Base-by-base conservation (phyloP, 2,113 vertebrate species). In the Delphinus delphis region DNA sequence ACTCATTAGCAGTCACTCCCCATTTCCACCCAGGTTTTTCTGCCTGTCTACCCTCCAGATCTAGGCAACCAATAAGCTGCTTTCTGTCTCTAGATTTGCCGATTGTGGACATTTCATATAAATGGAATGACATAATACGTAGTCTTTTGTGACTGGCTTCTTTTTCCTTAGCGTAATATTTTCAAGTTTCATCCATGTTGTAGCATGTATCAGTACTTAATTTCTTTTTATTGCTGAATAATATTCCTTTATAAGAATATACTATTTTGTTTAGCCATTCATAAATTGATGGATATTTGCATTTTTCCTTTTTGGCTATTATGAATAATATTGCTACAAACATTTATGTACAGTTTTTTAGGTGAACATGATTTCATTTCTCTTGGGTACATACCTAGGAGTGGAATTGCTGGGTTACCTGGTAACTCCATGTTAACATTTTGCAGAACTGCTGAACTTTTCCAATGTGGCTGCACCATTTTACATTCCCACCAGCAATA, bases 351-450 rank as follows among this genome's bases (percentile, higher is more conserved):
- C 13, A 41, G 1, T 25, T 82, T 93, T 87, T 38, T 77, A 9
- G 87, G 23, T 88, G 65, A 47, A 65, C 9, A 5, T 28, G 58
- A 68, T 95, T 97, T 77, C 41, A 58, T 85, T 92, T 93, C 55
- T 80, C 26, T 41, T 79, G 13, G 26, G 15, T 88, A 21, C 55
- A 20, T 71, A 77, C 10, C 26, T 50, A 60, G 14, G 18, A 76
- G 41, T 89, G 8, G 31, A 73, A 80, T 96, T 80, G 5, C 23
- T 74, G 14, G 38, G 44, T 82, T 28, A 76, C 68, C 23, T 58
- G 31, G 15, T 63, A 91, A 84, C 38, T 80, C 12, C 68, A 14
- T 82, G 38, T 65, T 95, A 91, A 70, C 65, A 58, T 76, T 93
- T 76, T 85, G 71, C 74, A 71, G 8, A 76, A 28, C 13, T 50